Percentiles rank a stretch among this genome's conserved stretches.
Conservation (phyloP, 2,797 vertebrate genomes). For the Vespertilio murinus region DNA sequence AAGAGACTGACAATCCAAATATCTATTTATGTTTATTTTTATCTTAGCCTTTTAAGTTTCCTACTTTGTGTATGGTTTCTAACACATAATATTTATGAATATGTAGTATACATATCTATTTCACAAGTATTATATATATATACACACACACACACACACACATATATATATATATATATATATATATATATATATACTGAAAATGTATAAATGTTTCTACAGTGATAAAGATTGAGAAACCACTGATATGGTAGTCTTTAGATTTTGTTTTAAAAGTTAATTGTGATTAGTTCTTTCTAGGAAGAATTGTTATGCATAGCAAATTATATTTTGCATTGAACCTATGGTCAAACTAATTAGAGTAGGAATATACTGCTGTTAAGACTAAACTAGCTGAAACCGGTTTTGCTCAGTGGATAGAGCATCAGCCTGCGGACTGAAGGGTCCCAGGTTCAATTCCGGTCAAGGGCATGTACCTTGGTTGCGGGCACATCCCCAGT, state of each 20-base stretch:
- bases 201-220: not conserved
- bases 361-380: constrained; percentile 25
- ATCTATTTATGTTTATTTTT: not conserved
- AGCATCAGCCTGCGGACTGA: too few species aligned
- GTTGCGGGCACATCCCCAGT: too few species aligned
- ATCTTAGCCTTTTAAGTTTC: constrained; percentile 2
- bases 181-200: not conserved
- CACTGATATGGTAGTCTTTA: not conserved
- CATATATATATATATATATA: not conserved
- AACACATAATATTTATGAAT: not conserved
- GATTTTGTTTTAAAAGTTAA: constrained; percentile 27
- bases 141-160: too few species aligned
- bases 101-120: not conserved
- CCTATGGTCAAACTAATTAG: not conserved
- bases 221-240: not conserved
- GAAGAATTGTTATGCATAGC: not conserved
- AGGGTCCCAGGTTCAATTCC: too few species aligned
- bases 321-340: constrained; percentile 44
- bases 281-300: not conserved
- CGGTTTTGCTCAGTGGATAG: too few species aligned
- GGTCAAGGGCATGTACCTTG: too few species aligned
- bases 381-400: constrained; percentile 12
- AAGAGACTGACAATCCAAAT: not conserved
- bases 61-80: not conserved
- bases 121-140: not conserved